A percentile compares a stretch with the other conserved stretches of the same genome.
Conservation (phyloP, 1,140 invertebrate species). For the Ericerus pela region DNA sequence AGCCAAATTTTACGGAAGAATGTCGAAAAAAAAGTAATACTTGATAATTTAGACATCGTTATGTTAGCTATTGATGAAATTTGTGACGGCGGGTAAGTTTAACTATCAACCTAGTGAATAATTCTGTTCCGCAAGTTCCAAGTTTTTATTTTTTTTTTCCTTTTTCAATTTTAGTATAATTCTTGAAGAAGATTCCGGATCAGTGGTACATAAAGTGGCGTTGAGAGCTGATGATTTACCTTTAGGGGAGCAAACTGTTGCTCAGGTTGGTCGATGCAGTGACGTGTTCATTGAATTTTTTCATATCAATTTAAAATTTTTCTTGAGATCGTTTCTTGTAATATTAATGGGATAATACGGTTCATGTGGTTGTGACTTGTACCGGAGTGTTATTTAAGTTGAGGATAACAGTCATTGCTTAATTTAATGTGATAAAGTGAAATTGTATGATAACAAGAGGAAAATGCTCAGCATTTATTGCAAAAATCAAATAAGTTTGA, state of each 20-base stretch:
- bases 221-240: slow-evolving; percentile 92
- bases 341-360: slow-evolving; percentile 15
- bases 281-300: slow-evolving; percentile 17
- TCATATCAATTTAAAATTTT: slow-evolving; percentile 19
- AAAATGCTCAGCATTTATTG: no score
- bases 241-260: slow-evolving; percentile 93
- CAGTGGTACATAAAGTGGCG: slow-evolving; percentile 85
- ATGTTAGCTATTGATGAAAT: slow-evolving; percentile 97
- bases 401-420: no score
- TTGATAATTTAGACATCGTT: slow-evolving; percentile 89
- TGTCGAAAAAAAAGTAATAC: slow-evolving; percentile 79
- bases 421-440: no score
- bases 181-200: slow-evolving; percentile 81
- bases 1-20: slow-evolving; percentile 89
- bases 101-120: neutral
- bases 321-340: slow-evolving; percentile 15
- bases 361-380: slow-evolving; percentile 7
- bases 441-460: no score
- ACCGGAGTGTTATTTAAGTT: slow-evolving; percentile 10
- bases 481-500: no score
- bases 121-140: neutral
- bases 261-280: slow-evolving; percentile 55
- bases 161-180: slow-evolving; percentile 60
- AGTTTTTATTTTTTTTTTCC: slow-evolving; percentile 23
- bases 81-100: slow-evolving; percentile 84